These are phyloP conservation scores for Thamnaconus septentrionalis DNA, from an alignment of 2,113 vertebrate genomes.

Conservation along the genomic window DNA sequence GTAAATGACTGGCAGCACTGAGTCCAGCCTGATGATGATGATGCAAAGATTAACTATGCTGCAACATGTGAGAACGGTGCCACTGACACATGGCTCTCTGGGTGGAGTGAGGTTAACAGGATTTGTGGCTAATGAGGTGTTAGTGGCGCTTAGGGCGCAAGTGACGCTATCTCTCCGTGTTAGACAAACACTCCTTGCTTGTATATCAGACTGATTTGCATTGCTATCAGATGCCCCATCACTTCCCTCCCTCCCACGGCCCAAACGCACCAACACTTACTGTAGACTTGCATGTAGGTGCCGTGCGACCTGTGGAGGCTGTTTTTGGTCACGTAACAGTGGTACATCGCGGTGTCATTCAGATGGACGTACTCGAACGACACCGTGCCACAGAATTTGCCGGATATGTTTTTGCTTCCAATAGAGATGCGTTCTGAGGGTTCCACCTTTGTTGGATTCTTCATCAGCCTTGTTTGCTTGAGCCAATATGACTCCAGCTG, in stretches of 20 bases:
- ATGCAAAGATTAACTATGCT: slow-evolving; percentile 16
- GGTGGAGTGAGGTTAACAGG: slow-evolving; percentile 40
- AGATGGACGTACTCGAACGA: fast-evolving
- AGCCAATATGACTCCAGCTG: fast-evolving
- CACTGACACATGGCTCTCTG: slow-evolving; percentile 20
- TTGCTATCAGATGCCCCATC: neutral
- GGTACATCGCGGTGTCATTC: slow-evolving; percentile 64
- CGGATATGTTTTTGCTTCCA: fast-evolving
- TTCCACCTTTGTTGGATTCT: fast-evolving
- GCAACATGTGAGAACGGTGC: slow-evolving; percentile 7
- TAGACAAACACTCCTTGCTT: neutral
- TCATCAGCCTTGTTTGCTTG: fast-evolving
- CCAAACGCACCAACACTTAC: slow-evolving; percentile 60
- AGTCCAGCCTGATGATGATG: slow-evolving; percentile 1
- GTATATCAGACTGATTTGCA: neutral
- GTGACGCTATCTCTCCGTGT: slow-evolving; percentile 17
- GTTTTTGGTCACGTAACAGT: neutral
- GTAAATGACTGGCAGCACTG: slow-evolving; percentile 10
- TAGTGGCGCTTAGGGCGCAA: slow-evolving; percentile 16
- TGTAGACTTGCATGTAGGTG: slow-evolving; percentile 74
- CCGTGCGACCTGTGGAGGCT: neutral
- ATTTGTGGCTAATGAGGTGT: slow-evolving; percentile 53
- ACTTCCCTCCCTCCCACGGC: neutral
- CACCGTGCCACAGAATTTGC: slow-evolving; percentile 6
- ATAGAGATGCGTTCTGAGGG: fast-evolving